Evolutionary conservation across 2,888 invertebrate species (phyloP), one percentile per base, ranked within the genome.

Genomic region (Drosophila trichaetosa): DNA sequence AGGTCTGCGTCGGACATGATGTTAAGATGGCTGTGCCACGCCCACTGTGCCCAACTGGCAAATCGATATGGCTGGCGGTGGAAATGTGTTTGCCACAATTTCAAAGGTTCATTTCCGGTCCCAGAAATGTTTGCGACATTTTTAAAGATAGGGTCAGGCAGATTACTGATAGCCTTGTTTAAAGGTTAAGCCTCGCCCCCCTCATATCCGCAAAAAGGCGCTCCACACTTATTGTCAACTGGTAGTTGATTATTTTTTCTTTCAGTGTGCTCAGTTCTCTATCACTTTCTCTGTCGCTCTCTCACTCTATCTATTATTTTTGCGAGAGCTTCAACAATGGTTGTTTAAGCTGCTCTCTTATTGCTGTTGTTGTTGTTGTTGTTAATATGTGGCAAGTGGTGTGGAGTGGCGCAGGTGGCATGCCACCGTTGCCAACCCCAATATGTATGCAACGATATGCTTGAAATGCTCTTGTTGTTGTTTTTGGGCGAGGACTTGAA

Each of bases 391-490:
- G 18, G 56, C 27, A 3, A 13, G 13, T 13, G n/a, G 7, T 1
- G 18, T 11, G 18, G 16, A 24, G 27, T 13, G 36, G 27, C 6
- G 4, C 3, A 6, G 13, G 51, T 13, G 21, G 4, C 21, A 46
- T 46, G 21, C 16, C 21, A 42, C 13, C 42, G 13, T 1, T 11
- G 1, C 31, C 34, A 24, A 38, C 54, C 57, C 70, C 10, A 38
- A 58, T 64, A 56, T 34, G 68, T 68, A 69, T 70, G 69, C 69
- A 62, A 46, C 49, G 27, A n/a, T 29, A 56, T 10, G 24, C 40
- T 51, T 31, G 29, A 54, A 56, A 71, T 36, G 38, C 48, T 18
- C 38, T 52, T 66, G 24, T 78, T 67, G 75, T 71, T 85, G 71
- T 56, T n/a, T n/a, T 31, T 31, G 5, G 5, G 4, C 18, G 8